Conservation (phyloP, 2,797 vertebrate species). For the Melanotaenia pygmaea region DNA sequence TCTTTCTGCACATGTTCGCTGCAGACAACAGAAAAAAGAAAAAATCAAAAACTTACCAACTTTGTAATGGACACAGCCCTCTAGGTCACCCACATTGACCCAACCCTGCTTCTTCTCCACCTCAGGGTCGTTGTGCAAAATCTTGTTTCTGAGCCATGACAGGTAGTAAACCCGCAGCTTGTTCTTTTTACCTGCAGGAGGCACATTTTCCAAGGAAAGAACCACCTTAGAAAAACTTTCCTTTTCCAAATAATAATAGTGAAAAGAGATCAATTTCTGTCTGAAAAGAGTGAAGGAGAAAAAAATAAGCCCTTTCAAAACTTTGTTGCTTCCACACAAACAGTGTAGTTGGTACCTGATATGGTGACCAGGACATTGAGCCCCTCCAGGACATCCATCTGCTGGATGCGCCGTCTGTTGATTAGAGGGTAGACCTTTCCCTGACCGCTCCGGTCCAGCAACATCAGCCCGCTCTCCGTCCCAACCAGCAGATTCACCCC, state of each 20-base stretch:
- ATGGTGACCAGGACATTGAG: conserved; percentile 93
- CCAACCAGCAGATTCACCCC: conserved; percentile 92
- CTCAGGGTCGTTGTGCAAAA: conserved; percentile 93
- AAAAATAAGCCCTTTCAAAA: not conserved
- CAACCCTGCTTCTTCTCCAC: conserved; percentile 96
- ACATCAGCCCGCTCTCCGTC: conserved; percentile 89
- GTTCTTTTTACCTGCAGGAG: conserved; percentile 88
- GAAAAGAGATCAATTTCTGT: not conserved
- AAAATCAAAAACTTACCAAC: conserved; percentile 84
- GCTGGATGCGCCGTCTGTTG: conserved; percentile 90
- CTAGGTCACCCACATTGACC: conserved; percentile 93
- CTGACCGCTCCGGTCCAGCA: conserved; percentile 91
- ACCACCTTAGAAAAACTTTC: not conserved
- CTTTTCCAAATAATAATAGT: not conserved
- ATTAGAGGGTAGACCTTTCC: conserved; percentile 92
- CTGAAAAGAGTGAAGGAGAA: not conserved
- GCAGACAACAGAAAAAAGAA: not conserved
- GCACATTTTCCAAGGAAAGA: not conserved
- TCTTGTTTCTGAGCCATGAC: conserved; percentile 94
- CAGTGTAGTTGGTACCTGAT: conserved; percentile 75
- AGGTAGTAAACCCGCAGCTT: conserved; percentile 93
- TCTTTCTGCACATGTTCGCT: not conserved
- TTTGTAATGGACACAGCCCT: conserved; percentile 92
- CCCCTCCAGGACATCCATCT: conserved; percentile 93
- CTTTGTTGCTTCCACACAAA: not conserved